Base-by-base conservation (phyloP, 1,140 invertebrate genomes). In the Halesus radiatus region DNA sequence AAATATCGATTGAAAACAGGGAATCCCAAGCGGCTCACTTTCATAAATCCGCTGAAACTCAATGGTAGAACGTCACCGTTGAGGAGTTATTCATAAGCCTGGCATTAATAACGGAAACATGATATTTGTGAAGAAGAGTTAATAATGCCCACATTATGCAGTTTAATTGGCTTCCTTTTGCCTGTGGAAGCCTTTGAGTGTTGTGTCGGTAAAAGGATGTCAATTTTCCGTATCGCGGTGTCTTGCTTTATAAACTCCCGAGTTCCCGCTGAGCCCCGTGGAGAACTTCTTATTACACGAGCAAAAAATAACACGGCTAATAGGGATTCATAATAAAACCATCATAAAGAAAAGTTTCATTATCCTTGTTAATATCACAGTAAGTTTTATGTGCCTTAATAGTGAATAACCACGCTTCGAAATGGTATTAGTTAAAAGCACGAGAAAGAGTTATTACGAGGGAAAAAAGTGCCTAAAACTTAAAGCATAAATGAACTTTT, bases 401-500 rank as follows among this genome's bases (percentile, higher is more conserved):
- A 45, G 23, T 60, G 56, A 60, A 60, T 60, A 22, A 23, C 10
- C 56, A 23, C 56, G 20, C 56, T 60, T 22, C 56, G 56, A 60
- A 23, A 23, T 18, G 56, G 56, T 18, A 60, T 60, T 60, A 60
- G 56, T 45, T 56, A 60, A 58, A 58, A 64, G 62, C 26, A 64
- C 62, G 54, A 64, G 22, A 29, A 64, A 29, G 62, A 64, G 26
- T 32, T 64, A 64, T 29, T 64, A 54, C 45, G 62, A 18, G 62
- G 22, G 18, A 6, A 68, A 18, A 56, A 53, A 78, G 58, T 37
- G 18, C 62, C 76, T 5, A n/a, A 52, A 78, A 78, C 60, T 78
- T 78, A 22, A 22, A 56, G 76, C 76, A 68, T 78, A 66, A 64
- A 52, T 76, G 75, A 76, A 76, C 26, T 76, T 76, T 76, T 76